Evolutionary conservation across 2,113 vertebrate genomes (phyloP).

Genomic region (Oophaga pumilio): DNA sequence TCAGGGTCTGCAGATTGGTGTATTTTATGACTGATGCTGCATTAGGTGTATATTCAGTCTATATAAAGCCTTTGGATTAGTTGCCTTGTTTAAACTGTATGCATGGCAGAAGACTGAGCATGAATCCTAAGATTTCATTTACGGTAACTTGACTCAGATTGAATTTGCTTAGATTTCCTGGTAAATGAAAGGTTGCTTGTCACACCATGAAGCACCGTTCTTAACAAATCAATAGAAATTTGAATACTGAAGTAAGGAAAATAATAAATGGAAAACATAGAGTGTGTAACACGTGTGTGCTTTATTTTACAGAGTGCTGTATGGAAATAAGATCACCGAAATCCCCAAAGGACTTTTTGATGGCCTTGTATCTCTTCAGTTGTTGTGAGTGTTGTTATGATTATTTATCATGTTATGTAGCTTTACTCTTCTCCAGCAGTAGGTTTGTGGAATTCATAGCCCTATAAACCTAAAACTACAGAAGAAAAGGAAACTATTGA

Average conservation of each 20-base stretch:
- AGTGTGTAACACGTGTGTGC: constrained; percentile 65
- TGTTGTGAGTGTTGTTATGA: constrained; percentile 87
- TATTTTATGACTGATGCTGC: not conserved
- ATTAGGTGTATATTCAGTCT: not conserved
- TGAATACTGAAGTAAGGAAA: constrained; percentile 59
- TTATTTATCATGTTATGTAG: constrained; percentile 31
- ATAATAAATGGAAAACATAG: constrained; percentile 63
- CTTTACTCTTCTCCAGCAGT: not conserved
- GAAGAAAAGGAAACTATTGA: not conserved
- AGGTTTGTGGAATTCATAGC: not conserved
- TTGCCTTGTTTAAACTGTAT: constrained; percentile 64
- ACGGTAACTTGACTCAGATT: constrained; percentile 64
- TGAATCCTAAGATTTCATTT: constrained; percentile 67
- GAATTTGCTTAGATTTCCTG: constrained; percentile 60
- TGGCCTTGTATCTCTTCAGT: constrained; percentile 92
- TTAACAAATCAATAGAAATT: constrained; percentile 64
- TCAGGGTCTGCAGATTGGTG: not conserved
- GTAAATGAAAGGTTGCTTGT: constrained; percentile 62
- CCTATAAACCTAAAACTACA: not conserved
- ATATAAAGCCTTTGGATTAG: constrained; percentile 61
- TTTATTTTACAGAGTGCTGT: constrained; percentile 86
- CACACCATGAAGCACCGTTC: constrained; percentile 59
- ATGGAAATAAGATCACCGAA: constrained; percentile 98
- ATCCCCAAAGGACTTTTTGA: constrained; percentile 96
- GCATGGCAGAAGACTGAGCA: constrained; percentile 63